These are phyloP conservation scores for Cynoglossus semilaevis DNA, from an alignment of 2,113 vertebrate species.

Conservation along the genomic window DNA sequence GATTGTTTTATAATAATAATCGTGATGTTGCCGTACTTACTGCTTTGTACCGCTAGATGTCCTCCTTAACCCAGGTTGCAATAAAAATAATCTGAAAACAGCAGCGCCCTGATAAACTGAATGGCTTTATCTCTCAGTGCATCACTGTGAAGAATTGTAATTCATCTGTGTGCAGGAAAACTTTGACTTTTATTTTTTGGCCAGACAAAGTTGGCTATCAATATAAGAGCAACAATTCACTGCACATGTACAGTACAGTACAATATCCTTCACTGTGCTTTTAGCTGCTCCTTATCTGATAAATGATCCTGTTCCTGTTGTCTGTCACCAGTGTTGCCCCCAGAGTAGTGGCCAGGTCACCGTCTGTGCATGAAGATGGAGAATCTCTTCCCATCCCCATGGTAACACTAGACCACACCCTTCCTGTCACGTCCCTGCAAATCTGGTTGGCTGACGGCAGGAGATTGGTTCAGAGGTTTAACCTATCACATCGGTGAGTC, in stretches of 20 bases:
- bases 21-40: not conserved
- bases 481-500: slow-evolving; percentile 88
- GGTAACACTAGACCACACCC: slow-evolving; percentile 83
- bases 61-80: slow-evolving; percentile 39
- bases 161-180: not conserved
- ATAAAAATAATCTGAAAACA: slow-evolving; percentile 23
- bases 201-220: rapidly evolving
- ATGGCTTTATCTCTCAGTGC: slow-evolving; percentile 1
- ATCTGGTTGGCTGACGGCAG: slow-evolving; percentile 96
- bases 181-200: not conserved
- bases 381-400: slow-evolving; percentile 77
- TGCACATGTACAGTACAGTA: not conserved
- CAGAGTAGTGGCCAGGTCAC: slow-evolving; percentile 84
- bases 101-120: slow-evolving; percentile 1
- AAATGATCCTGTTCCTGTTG: slow-evolving; percentile 17
- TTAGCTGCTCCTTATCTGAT: not conserved
- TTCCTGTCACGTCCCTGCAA: slow-evolving; percentile 88
- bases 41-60: slow-evolving; percentile 67
- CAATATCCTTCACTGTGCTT: no score
- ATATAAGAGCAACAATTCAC: not conserved
- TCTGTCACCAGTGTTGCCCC: slow-evolving; percentile 83
- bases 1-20: not conserved
- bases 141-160: slow-evolving; percentile 3
- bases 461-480: slow-evolving; percentile 92
- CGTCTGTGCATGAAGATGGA: slow-evolving; percentile 78